Conservation (phyloP, 2,113 vertebrate species). For the Xenotilapia flavipinnis region DNA sequence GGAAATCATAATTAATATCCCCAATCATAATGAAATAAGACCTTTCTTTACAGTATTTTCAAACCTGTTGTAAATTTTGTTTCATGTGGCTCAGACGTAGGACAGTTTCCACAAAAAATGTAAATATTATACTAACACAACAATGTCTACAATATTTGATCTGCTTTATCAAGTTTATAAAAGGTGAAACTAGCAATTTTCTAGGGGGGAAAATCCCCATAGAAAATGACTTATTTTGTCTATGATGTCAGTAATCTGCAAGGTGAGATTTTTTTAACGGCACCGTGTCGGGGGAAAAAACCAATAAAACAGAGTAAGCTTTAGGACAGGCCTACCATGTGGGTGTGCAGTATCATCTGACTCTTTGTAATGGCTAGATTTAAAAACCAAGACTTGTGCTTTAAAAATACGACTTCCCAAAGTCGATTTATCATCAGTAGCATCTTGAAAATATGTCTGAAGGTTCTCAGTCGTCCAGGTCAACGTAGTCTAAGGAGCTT, state of each 20-base stretch:
- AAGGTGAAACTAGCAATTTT: not conserved
- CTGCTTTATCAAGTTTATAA: not conserved
- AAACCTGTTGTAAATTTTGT: not conserved
- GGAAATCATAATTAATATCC: not conserved
- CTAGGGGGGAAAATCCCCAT: not conserved
- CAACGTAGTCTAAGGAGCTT: not conserved
- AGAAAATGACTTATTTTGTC: not conserved
- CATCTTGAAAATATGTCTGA: not conserved
- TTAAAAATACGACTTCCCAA: not conserved
- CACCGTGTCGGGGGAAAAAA: accelerated
- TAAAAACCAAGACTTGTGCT: not conserved
- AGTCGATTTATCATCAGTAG: not conserved
- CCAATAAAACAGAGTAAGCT: not conserved
- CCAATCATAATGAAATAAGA: not conserved
- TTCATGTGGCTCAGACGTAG: not conserved
- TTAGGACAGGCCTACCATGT: not conserved
- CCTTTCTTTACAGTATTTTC: not conserved
- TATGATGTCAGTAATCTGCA: not conserved
- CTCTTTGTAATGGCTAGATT: not conserved
- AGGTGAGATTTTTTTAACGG: not conserved
- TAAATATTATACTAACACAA: not conserved
- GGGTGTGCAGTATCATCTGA: not conserved
- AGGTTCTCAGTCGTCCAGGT: not conserved
- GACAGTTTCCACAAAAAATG: not conserved
- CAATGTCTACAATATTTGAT: not conserved